A percentile compares a stretch with the other conserved stretches of the same genome.
Evolutionary conservation across 2,113 vertebrate species (phyloP).

Genomic region (Peromyscus polionotus): DNA sequence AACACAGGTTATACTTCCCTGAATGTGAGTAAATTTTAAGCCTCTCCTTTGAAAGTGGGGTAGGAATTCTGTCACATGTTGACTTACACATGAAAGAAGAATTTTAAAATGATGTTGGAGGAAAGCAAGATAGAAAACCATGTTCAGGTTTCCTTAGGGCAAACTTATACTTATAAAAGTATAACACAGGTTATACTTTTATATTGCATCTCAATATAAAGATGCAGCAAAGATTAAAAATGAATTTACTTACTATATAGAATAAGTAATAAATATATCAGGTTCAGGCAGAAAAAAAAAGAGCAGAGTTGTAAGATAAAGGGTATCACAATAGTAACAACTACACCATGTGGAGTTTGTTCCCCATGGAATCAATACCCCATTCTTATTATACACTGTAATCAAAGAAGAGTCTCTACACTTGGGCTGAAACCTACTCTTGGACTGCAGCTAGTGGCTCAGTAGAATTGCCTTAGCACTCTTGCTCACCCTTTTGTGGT

Average conservation of each 20-base stretch:
- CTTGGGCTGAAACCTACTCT: not conserved
- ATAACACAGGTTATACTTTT: too few species aligned
- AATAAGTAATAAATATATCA: not conserved
- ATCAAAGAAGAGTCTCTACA: not conserved
- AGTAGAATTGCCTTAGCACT: not conserved
- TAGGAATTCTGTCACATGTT: not conserved
- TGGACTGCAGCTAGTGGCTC: not conserved
- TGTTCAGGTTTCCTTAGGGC: not conserved
- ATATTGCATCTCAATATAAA: too few species aligned
- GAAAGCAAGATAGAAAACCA: not conserved
- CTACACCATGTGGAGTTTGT: not conserved
- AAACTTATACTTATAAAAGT: too few species aligned
- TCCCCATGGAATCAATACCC: not conserved
- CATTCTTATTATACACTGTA: not conserved
- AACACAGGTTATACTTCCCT: not conserved
- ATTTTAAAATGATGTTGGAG: not conserved
- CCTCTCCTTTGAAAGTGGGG: not conserved
- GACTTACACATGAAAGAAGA: not conserved
- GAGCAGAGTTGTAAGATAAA: not conserved
- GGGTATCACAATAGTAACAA: not conserved
- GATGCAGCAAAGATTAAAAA: slow-evolving; percentile 1
- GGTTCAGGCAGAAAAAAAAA: not conserved
- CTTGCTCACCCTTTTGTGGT: not conserved
- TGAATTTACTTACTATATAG: not conserved
- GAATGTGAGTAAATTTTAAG: not conserved